Evolutionary conservation across 2,113 vertebrate species (phyloP), one percentile per base, ranked within the genome.

Genomic region (Vidua macroura): DNA sequence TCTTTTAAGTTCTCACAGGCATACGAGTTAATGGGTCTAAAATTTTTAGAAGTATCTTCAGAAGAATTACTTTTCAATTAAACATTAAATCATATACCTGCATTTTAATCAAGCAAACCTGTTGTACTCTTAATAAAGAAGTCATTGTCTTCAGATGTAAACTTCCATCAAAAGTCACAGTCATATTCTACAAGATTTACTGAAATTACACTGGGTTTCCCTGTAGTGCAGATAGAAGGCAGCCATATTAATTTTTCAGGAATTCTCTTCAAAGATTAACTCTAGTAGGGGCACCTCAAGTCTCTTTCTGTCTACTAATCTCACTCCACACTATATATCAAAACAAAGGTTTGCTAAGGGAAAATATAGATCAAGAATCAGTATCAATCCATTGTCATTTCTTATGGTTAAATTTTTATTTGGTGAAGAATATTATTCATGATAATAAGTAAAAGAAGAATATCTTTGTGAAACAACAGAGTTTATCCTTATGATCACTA

Each of bases 151-250:
- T 86, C 67, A 93, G 88, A 95, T 96, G 75, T 93, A 97, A 97
- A 96, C 88, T 72, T 96, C 56, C 37, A 37, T 90, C 78, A 90
- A 81, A 83, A 95, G 79, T 81, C 87, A 97, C 43, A 78, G 67
- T 59, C 89, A 84, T 95, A 94, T 97, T 90, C 80, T 94, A 94
- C 78, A 92, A 96, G 92, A 95, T 97, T 97, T 97, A 93, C 94
- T 97, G 93, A 94, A 96, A 97, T 95, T 92, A 90, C 78, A 76
- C 95, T 95, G 93, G 21, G 93, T 97, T 97, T 96, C 48, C 52
- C 53, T 93, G 59, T 86, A 93, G 72, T 92, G 66, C 67, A 97
- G 95, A 95, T 69, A 85, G 72, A 95, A 95, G 79, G 64, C 81
- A 97, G 73, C 68, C 86, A 56, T 96, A 95, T 94, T 83, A 69